Evolutionary conservation across 2,888 invertebrate species (phyloP).

Genomic region (Drosophila tripunctata): DNA sequence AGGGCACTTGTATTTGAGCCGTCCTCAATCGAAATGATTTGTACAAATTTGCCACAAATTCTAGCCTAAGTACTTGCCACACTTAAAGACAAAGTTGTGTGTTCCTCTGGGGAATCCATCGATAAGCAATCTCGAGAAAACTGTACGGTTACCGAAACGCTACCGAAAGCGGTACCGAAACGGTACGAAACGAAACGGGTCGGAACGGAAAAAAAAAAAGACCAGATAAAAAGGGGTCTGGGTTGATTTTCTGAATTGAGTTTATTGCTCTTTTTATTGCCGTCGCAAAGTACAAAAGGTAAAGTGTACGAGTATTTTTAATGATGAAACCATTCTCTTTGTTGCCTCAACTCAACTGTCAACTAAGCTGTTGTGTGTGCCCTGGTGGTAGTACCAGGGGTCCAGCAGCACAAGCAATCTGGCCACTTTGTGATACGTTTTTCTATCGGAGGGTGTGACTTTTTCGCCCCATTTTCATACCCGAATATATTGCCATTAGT

Average conservation of each 20-base stretch:
- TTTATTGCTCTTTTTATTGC: constrained; percentile 50
- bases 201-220: background rate
- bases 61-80: constrained; percentile 41
- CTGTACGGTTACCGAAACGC: background rate
- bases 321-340: constrained; percentile 5
- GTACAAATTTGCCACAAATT: constrained; percentile 65
- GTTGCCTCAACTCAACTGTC: background rate
- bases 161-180: background rate
- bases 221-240: background rate
- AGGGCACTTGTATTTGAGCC: constrained; percentile 15
- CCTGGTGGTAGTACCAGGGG: no score
- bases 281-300: no score
- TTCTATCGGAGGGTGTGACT: constrained; percentile 19
- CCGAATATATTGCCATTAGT: constrained; percentile 39
- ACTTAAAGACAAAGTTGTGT: constrained; percentile 29
- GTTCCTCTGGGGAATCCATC: constrained; percentile 49
- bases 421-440: background rate
- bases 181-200: background rate
- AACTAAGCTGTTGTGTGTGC: no score
- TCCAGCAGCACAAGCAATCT: background rate
- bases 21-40: constrained; percentile 47
- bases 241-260: constrained; percentile 11
- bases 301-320: background rate
- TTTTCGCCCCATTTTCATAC: background rate
- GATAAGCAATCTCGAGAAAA: constrained; percentile 51